Evolutionary conservation across 2,888 invertebrate species (phyloP).

Genomic region (Syrphus vitripennis): DNA sequence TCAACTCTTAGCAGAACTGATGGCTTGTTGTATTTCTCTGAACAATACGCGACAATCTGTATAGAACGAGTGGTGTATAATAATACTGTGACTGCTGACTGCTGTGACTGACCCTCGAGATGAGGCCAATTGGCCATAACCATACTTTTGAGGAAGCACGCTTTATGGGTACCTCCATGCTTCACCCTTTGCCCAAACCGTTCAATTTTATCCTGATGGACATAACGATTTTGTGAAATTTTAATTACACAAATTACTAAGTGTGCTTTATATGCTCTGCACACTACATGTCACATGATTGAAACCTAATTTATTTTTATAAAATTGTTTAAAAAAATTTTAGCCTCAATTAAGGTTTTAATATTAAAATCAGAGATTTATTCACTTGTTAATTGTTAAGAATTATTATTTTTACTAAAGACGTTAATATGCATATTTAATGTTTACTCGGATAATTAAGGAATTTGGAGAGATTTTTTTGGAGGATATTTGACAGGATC

Average conservation of each 20-base stretch:
- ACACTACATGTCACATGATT: not conserved
- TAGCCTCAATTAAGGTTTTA: no score
- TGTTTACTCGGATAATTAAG: no score
- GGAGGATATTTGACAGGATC: no score
- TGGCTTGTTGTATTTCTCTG: not conserved
- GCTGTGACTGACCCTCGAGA: constrained; percentile 33
- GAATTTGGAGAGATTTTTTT: no score
- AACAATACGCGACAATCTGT: not conserved
- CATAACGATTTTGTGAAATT: constrained; percentile 65
- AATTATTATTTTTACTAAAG: no score
- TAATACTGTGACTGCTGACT: not conserved
- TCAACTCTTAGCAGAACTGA: not conserved
- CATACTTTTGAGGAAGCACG: constrained; percentile 17
- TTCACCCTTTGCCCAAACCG: not conserved
- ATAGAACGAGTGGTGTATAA: not conserved
- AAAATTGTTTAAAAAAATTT: no score
- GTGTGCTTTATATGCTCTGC: not conserved
- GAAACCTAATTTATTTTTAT: not conserved
- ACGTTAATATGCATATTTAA: no score
- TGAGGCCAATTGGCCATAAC: constrained; percentile 22
- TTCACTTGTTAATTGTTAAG: no score
- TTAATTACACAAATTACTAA: constrained; percentile 70
- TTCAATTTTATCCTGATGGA: not conserved
- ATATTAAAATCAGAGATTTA: no score
- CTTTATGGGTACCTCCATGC: not conserved